phyloP scores from a whole-genome alignment of 2,113 vertebrate genomes.

The Mustela lutreola region DNA sequence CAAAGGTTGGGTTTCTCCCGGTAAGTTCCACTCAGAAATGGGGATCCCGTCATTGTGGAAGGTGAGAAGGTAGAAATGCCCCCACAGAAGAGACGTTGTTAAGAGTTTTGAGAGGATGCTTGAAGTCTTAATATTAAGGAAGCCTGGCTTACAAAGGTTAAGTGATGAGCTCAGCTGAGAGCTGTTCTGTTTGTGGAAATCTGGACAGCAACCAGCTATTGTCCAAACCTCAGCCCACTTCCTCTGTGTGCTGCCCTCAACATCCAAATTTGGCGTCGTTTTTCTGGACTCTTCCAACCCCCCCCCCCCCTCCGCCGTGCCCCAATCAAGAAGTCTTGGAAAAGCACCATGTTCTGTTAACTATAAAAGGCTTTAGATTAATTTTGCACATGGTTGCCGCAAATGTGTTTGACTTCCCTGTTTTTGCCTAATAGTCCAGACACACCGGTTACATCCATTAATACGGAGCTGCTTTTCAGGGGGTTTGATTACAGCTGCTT shows the following conservation, averaged over 20 bases:
- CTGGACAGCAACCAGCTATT: not conserved
- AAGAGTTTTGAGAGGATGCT: not conserved
- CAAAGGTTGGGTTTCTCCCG: not conserved
- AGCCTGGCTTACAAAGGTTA: not conserved
- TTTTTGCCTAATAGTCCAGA: not conserved
- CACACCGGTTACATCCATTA: too few relatives aligned
- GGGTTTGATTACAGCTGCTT: not conserved
- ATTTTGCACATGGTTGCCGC: not conserved
- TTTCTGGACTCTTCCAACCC: not conserved
- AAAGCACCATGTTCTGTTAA: not conserved
- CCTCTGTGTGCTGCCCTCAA: fast-evolving
- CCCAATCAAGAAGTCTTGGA: not conserved
- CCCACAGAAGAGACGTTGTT: not conserved
- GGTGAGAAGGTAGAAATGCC: not conserved
- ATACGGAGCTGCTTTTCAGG: not conserved
- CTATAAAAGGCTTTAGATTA: fast-evolving
- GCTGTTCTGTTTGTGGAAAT: not conserved
- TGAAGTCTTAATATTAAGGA: not conserved
- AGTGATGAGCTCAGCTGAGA: not conserved
- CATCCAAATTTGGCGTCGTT: not conserved
- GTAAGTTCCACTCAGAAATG: not conserved
- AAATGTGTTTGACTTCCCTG: fast-evolving
- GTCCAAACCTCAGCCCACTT: not conserved
- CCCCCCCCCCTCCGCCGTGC: not conserved
- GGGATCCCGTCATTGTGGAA: not conserved